phyloP scores from a whole-genome alignment of 1,140 invertebrate genomes.

The Calephelis nemesis region DNA sequence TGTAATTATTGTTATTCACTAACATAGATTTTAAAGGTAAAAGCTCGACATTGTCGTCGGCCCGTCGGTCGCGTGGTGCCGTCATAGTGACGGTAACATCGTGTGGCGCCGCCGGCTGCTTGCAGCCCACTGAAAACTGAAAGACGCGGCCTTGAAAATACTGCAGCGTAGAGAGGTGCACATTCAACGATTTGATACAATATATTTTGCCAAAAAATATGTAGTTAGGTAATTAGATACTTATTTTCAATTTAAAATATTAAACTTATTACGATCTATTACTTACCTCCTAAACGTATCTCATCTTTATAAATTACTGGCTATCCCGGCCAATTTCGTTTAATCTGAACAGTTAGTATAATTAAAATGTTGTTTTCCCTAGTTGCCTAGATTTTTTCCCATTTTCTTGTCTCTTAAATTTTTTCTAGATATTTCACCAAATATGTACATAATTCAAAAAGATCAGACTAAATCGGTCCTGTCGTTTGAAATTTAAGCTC shows the following conservation, averaged over 20 bases:
- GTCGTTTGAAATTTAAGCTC: too few relatives aligned
- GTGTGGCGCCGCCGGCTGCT: conserved; percentile 54
- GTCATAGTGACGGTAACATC: conserved; percentile 60
- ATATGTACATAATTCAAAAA: too few relatives aligned
- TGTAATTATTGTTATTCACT: conserved; percentile 67
- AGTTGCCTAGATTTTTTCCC: too few relatives aligned
- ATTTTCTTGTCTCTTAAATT: too few relatives aligned
- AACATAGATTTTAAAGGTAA: conserved; percentile 69
- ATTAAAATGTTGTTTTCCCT: too few relatives aligned
- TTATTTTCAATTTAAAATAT: too few relatives aligned
- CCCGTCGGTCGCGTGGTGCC: conserved; percentile 54
- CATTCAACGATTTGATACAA: conserved; percentile 25
- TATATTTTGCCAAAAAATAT: background rate
- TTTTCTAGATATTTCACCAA: too few relatives aligned
- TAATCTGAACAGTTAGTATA: too few relatives aligned
- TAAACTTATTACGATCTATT: conserved; percentile 3
- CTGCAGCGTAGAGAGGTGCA: conserved; percentile 55
- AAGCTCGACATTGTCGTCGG: conserved; percentile 67
- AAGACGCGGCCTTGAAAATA: conserved; percentile 69
- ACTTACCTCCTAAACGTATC: too few relatives aligned
- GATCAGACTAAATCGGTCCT: too few relatives aligned
- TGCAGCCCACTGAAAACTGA: conserved; percentile 60
- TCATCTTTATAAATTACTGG: too few relatives aligned
- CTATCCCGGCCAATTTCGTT: too few relatives aligned
- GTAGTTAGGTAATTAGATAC: background rate